Evolutionary conservation across 2,888 invertebrate genomes (phyloP).

Genomic region (Erynnis tages): DNA sequence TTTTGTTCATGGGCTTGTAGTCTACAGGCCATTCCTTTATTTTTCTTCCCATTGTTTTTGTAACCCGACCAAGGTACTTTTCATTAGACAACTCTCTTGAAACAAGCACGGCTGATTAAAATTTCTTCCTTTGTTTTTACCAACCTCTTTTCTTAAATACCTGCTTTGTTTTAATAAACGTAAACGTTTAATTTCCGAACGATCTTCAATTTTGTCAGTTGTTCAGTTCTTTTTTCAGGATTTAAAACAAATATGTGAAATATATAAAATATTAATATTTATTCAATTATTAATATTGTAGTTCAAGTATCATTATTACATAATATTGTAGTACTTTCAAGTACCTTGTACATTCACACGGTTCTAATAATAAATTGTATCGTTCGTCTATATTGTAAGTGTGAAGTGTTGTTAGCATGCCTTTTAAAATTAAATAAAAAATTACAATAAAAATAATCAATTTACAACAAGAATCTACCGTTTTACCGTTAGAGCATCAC

Average conservation of each 20-base stretch:
- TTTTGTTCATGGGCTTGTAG: background rate
- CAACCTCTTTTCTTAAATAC: background rate
- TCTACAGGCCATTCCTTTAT: background rate
- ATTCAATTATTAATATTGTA: too few species aligned
- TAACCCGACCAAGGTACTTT: constrained; percentile 11
- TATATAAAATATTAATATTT: too few species aligned
- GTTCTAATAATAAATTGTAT: too few species aligned
- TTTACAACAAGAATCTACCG: too few species aligned
- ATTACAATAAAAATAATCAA: too few species aligned
- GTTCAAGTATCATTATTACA: too few species aligned
- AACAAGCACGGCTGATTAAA: constrained; percentile 19
- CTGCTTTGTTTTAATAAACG: constrained; percentile 1
- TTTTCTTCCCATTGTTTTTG: background rate
- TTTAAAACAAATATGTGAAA: background rate
- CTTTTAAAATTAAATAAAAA: too few species aligned
- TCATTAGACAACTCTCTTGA: constrained; percentile 14
- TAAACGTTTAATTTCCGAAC: background rate
- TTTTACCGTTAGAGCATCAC: too few species aligned
- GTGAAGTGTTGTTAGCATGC: too few species aligned
- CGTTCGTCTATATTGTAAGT: too few species aligned
- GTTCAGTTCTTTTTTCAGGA: background rate
- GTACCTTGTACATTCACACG: too few species aligned
- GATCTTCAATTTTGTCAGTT: background rate
- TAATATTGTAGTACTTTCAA: too few species aligned
- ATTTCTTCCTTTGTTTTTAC: constrained; percentile 14